Evolutionary conservation across 2,113 vertebrate species (phyloP), one percentile per base, ranked within the genome.

Genomic region (Rana temporaria): DNA sequence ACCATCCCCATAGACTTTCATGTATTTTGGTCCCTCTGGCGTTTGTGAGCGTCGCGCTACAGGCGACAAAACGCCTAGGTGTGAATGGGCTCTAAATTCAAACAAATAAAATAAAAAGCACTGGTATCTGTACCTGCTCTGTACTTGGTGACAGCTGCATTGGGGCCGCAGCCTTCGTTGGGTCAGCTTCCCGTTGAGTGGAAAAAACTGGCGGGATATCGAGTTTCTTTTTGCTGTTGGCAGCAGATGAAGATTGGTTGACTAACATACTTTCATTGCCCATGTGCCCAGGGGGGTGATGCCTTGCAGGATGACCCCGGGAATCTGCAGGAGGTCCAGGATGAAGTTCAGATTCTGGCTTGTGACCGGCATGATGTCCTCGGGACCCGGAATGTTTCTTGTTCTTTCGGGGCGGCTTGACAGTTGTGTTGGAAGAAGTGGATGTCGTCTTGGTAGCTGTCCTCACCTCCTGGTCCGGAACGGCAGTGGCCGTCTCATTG

Each of bases 111-210:
- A 30, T 2, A 38, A 38, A 6, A n/a, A 60, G 20, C n/a, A 24
- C 7, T 24, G 60, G 11, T 20, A 24, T 3, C 24, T 38, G 17
- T 87, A 95, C 94, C 93, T 95, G 93, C 52, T 90, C 85, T 0
- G 93, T 90, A 56, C 90, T 90, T 92, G 91, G 92, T 24, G 92
- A 90, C 56, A 84, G 67, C 84, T 90, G 88, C 0, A 92, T 92
- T 0, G 88, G 88, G 32, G 87, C 85, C 75, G 65, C 0, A 0
- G 84, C 71, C 18, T 81, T 1, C 18, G 22, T 48, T 4, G 2
- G 15, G 1, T 53, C 17, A 6, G 48, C n/a, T 59, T 74, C 71
- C 48, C 18, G 48, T 59, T 55, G 60, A 18, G 48, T 73, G 26
- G 68, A 73, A 20, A 64, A 26, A 14, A 30, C 65, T 20, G 30